Base-by-base conservation (phyloP, 1,140 invertebrate species). In the Adelges cooleyi region DNA sequence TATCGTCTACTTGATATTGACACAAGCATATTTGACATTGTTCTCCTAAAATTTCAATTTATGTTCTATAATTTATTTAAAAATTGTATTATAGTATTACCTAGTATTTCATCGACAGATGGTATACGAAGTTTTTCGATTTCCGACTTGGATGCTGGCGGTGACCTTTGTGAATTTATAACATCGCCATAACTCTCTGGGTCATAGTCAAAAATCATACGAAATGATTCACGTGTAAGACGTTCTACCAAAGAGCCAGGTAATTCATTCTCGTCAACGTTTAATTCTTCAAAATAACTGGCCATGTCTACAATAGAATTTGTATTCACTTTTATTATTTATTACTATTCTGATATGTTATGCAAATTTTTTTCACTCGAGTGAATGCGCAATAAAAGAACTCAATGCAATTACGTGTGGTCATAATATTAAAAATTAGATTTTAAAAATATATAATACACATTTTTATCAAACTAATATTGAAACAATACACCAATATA, bases 1-100 rank as follows among this genome's bases (percentile, higher is more conserved):
- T 36, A 22, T 62, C 40, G 13, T 29, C 15, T 8, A 10, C 5
- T 62, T 62, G 1, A 62, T 62, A 62, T 22, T 46, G 25, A 15
- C 25, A 33, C n/a, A 62, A 48, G 22, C 56, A 62, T n/a, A 62
- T 62, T 48, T 17, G 22, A 62, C 56, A 62, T 33, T 62, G 56
- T 62, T 62, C 56, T 33, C 13, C 56, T 62, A 33, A 46, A 62
- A 62, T 15, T 25, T n/a, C n/a, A 2, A 54, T 38, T 22, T 40
- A 54, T 42, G 22, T n/a, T n/a, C n/a, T n/a, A n/a, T n/a, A 33
- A 33, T 33, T 33, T 33, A 33, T 33, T 33, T 33, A 6, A 11
- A 33, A 33, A 33, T 33, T 6, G n/a, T 33, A 33, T 33, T 33
- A 33, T 6, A 6, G 5, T 33, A 18, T 44, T 62, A 62, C 56